Conservation (phyloP, 2,113 vertebrate species). For the Coreoperca whiteheadi region DNA sequence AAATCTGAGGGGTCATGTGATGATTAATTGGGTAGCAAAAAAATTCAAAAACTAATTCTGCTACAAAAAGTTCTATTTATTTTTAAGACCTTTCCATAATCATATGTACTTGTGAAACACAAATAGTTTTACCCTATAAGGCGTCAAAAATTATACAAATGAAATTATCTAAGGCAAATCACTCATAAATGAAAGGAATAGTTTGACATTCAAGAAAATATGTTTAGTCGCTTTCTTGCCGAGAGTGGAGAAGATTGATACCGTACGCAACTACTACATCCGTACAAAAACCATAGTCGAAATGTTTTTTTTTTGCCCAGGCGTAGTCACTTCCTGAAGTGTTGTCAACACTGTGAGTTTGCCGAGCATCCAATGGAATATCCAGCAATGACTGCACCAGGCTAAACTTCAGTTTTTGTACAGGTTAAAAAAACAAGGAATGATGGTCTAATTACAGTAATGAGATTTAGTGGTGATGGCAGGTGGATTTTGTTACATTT, state of each 20-base stretch:
- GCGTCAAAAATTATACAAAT: not conserved
- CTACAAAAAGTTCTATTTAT: not conserved
- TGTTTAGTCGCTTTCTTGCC: not conserved
- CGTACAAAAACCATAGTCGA: not conserved
- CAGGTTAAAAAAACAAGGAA: not conserved
- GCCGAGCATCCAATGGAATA: not conserved
- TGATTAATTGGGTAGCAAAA: not conserved
- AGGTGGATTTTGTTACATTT: not conserved
- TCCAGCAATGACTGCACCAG: not conserved
- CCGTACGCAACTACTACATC: not conserved
- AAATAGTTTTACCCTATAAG: not conserved
- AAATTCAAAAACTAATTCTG: not conserved
- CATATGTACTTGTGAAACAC: not conserved
- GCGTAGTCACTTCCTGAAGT: no score
- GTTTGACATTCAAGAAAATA: not conserved
- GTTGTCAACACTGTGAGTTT: no score
- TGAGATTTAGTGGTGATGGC: not conserved
- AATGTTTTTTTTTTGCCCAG: no score
- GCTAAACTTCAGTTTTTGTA: no score
- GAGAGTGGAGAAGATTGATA: not conserved
- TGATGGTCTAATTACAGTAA: not conserved
- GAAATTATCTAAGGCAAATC: not conserved
- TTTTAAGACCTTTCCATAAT: not conserved
- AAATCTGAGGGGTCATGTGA: not conserved
- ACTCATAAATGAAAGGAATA: not conserved